Evolutionary conservation across 2,113 vertebrate genomes (phyloP), one percentile per base, ranked within the genome.

Genomic region (Desmodus rotundus): DNA sequence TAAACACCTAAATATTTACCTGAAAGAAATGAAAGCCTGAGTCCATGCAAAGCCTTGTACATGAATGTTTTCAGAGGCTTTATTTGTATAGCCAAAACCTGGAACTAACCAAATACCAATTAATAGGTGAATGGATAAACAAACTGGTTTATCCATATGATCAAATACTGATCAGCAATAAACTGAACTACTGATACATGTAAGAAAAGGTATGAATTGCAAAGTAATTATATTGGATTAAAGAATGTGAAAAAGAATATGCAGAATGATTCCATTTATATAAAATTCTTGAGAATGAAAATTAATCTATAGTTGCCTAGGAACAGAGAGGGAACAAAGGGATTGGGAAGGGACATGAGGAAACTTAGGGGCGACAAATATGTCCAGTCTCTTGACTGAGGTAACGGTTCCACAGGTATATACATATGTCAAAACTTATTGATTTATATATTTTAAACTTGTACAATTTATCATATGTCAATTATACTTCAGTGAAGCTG

Each of bases 201-300:
- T 8, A 70, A 36, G 80, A 84, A 45, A 16, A 83, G 14, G 4
- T 20, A 19, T 47, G 9, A 82, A 41, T 63, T 28, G 24, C 72
- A 92, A 91, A 89, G 74, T 74, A 41, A 77, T 38, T 8, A 47
- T 4, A 68, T 1, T 24, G 24, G 73, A 80, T 92, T 28, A 84
- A 95, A 93, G 31, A 61, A 95, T 20, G 24, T n/a, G 47, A 90
- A 87, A 76, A 84, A 87, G 33, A 81, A 85, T 47, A 86, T 26
- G 72, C 50, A 77, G 24, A 20, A 45, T 58, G 45, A 92, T 47
- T 89, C 10, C 5, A 58, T 47, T 92, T 56, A 86, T 4, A 33
- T 65, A 50, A 45, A 81, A 83, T 41, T 67, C 41, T 82, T 82
- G 22, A 86, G 84, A 86, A 72, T 82, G 28, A 4, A 67, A 67